Evolutionary conservation across 2,888 invertebrate species (phyloP), one percentile per base, ranked within the genome.

Genomic region (Apamea sordens): DNA sequence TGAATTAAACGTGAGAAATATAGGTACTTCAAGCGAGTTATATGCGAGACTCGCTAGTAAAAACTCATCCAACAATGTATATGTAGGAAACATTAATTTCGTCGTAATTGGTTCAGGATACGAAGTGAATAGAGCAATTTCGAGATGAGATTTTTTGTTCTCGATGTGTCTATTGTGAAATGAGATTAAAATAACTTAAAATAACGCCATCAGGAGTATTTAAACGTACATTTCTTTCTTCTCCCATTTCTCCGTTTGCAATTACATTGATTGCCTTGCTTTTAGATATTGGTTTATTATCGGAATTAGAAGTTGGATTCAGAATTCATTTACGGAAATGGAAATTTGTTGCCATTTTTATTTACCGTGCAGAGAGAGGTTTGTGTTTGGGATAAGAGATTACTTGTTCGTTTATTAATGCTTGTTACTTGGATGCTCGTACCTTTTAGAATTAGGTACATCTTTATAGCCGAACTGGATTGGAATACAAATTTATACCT

Each of bases 21-120:
- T 72, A 76, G 61, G 68, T 47, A 64, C 59, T 85, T 72, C 59
- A 75, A 81, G 50, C 75, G 88, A 88, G 78, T 83, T 80, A 83
- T 73, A 28, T 41, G 36, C 65, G 85, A 89, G 84, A 89, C 86
- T 24, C 77, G 65, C 73, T 86, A 76, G 89, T 91, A 89, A 53
- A 70, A 67, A 79, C 79, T 47, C 75, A 77, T 68, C 78, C 77
- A 78, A 86, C 89, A 86, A 84, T 89, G 80, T 82, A 75, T 83
- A 79, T 86, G 82, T 83, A 83, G 81, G 77, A 63, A 85, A 91
- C 90, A 91, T 92, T 91, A 91, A 92, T 92, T 92, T 92, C 79
- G 71, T 69, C 86, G 88, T 93, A 92, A 93, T 93, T 93, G 92
- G 89, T 92, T 91, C 85, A 82, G 87, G 84, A 88, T 88, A 84